Conservation (phyloP, 2,797 vertebrate species). For the Rhinatrema bivittatum region DNA sequence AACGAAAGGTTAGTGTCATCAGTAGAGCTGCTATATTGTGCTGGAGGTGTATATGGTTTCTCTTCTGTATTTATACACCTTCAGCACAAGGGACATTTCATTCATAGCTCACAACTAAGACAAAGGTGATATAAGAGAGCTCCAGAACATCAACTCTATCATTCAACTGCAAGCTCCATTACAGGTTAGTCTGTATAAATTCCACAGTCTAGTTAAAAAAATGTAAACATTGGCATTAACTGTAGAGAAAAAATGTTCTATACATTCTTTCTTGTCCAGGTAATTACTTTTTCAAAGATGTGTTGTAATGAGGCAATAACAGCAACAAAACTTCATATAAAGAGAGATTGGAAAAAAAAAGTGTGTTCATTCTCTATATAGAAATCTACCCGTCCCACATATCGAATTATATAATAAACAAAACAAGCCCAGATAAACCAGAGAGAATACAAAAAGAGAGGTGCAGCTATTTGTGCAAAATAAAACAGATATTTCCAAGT, state of each 20-base stretch:
- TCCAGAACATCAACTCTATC: conserved; percentile 41
- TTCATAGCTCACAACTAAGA: conserved; percentile 41
- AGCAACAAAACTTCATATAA: conserved; percentile 22
- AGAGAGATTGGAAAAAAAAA: conserved; percentile 16
- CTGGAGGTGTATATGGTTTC: conserved; percentile 22
- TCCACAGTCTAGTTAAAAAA: conserved; percentile 68
- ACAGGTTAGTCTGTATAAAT: conserved; percentile 52
- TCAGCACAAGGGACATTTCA: conserved; percentile 30
- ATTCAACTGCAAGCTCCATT: conserved; percentile 44
- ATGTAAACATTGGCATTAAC: conserved; percentile 73
- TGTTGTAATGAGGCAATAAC: conserved; percentile 22
- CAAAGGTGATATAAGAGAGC: conserved; percentile 39
- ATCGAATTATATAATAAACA: too few species aligned
- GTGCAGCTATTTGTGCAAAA: conserved; percentile 14
- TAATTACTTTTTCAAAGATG: conserved; percentile 33
- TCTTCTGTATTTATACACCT: conserved; percentile 7
- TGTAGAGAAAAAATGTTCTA: conserved; percentile 54
- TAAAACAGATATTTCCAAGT: too few species aligned
- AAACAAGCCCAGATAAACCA: too few species aligned
- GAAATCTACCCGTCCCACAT: too few species aligned
- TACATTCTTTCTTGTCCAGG: conserved; percentile 72
- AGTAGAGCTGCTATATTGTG: conserved; percentile 35
- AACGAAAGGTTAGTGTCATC: conserved; percentile 19
- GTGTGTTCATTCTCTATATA: conserved; percentile 2
- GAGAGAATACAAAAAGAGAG: too few species aligned